Conservation (phyloP, 2,797 vertebrate species). For the Remorina albescens region DNA sequence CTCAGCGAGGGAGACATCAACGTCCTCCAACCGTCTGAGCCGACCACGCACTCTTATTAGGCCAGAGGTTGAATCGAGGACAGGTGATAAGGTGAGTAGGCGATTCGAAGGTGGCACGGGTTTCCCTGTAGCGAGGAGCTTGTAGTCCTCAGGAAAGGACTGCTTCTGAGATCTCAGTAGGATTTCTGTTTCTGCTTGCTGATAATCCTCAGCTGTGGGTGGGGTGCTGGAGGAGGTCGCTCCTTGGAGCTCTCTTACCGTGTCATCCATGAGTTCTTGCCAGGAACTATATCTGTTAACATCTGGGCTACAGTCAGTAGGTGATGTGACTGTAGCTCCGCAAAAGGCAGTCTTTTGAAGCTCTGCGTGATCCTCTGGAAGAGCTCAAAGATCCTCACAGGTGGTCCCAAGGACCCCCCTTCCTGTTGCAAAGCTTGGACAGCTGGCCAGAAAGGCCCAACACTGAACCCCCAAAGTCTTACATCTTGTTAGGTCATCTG, state of each 20-base stretch:
- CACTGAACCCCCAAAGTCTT: too few relatives aligned
- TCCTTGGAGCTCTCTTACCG: not conserved
- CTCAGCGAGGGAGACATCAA: not conserved
- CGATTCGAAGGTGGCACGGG: not conserved
- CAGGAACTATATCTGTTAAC: not conserved
- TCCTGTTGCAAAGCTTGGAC: too few relatives aligned
- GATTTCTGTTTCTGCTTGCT: not conserved
- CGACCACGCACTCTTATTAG: not conserved
- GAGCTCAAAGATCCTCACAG: too few relatives aligned
- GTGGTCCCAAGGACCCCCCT: too few relatives aligned
- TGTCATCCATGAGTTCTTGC: not conserved
- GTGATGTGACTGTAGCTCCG: not conserved
- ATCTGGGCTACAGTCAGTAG: not conserved
- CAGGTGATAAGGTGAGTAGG: not conserved
- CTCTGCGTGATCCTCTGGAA: not conserved
- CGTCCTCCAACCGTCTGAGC: not conserved
- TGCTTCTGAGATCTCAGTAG: not conserved
- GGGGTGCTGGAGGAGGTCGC: too few relatives aligned
- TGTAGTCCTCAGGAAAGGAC: not conserved
- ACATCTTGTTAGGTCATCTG: too few relatives aligned
- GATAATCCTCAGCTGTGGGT: not conserved
- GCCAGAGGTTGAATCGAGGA: not conserved
- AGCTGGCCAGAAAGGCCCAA: too few relatives aligned
- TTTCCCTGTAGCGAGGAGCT: not conserved
- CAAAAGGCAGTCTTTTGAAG: not conserved